Percentiles rank a stretch among this genome's conserved stretches.
phyloP scores from a whole-genome alignment of 2,797 vertebrate genomes.

The Pangasius sanitwongsei region DNA sequence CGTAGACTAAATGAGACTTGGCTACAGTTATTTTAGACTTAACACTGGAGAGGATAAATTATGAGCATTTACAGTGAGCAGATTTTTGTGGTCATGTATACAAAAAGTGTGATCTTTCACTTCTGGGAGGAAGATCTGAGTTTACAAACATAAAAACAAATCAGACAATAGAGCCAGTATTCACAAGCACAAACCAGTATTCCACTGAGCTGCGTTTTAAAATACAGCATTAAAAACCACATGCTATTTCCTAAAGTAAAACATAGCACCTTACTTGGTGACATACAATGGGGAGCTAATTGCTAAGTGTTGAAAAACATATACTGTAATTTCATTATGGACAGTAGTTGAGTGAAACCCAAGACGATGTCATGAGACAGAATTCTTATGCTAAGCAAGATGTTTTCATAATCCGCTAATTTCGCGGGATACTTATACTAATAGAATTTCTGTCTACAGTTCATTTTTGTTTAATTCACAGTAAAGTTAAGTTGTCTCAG shows the following conservation, averaged over 20 bases:
- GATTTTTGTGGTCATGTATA: constrained; percentile 49
- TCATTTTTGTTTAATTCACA: not conserved
- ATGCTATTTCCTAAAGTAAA: constrained; percentile 1
- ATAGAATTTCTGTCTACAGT: not conserved
- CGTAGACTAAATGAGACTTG: constrained; percentile 18
- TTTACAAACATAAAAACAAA: constrained; percentile 3
- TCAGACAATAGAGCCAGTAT: constrained; percentile 24
- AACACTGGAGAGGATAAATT: constrained; percentile 37
- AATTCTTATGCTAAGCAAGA: constrained; percentile 26
- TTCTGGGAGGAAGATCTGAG: constrained; percentile 30
- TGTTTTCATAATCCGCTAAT: constrained; percentile 32
- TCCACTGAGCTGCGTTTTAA: constrained; percentile 40
- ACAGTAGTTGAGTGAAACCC: not conserved
- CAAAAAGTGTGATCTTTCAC: constrained; percentile 38
- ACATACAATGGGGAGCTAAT: constrained; percentile 44
- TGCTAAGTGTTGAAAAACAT: constrained; percentile 45
- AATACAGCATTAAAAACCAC: constrained; percentile 48
- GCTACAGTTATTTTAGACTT: constrained; percentile 16
- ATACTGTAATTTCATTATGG: constrained; percentile 41
- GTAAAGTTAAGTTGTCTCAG: not conserved
- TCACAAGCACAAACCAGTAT: constrained; percentile 31
- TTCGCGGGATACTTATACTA: not conserved
- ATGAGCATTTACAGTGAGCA: constrained; percentile 29
- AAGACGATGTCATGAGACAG: constrained; percentile 1
- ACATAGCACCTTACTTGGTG: constrained; percentile 36